phyloP scores from a whole-genome alignment of 1,140 invertebrate species.

The Triops cancriformis region DNA sequence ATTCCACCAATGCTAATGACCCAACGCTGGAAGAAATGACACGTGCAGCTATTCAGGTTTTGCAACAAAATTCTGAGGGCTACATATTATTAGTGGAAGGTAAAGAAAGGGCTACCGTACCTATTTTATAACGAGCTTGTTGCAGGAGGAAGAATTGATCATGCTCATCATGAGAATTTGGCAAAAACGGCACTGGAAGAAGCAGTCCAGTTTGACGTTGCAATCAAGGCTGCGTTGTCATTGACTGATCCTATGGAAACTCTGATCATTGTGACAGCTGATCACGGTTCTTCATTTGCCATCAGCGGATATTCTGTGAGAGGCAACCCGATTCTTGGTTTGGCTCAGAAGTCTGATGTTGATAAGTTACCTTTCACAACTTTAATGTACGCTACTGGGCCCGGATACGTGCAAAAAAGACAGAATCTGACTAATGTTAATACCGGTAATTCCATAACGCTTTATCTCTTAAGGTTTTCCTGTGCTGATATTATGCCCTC shows the following conservation, averaged over 20 bases:
- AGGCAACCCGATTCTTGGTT: slow-evolving; percentile 38
- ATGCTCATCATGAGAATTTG: slow-evolving; percentile 62
- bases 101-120: slow-evolving; percentile 40
- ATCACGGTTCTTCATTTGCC: slow-evolving; percentile 36
- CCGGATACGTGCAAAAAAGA: slow-evolving; percentile 47
- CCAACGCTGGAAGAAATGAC: slow-evolving; percentile 72
- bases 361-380: slow-evolving; percentile 69
- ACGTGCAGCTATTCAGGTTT: slow-evolving; percentile 65
- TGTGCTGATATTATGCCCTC: not conserved
- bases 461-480: not conserved
- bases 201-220: slow-evolving; percentile 33
- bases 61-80: slow-evolving; percentile 66
- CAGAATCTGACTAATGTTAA: slow-evolving; percentile 38
- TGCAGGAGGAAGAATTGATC: slow-evolving; percentile 69
- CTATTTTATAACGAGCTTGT: no score
- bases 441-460: slow-evolving; percentile 35
- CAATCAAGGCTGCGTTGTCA: slow-evolving; percentile 33
- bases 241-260: slow-evolving; percentile 36
- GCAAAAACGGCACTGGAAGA: slow-evolving; percentile 35
- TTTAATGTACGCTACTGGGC: slow-evolving; percentile 71
- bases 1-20: slow-evolving; percentile 48
- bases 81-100: slow-evolving; percentile 86
- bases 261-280: slow-evolving; percentile 39
- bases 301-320: slow-evolving; percentile 36
- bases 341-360: slow-evolving; percentile 54